A percentile compares a stretch with the other conserved stretches of the same genome.
Evolutionary conservation across 2,113 vertebrate genomes (phyloP).

Genomic region (Catharus bicknelli): DNA sequence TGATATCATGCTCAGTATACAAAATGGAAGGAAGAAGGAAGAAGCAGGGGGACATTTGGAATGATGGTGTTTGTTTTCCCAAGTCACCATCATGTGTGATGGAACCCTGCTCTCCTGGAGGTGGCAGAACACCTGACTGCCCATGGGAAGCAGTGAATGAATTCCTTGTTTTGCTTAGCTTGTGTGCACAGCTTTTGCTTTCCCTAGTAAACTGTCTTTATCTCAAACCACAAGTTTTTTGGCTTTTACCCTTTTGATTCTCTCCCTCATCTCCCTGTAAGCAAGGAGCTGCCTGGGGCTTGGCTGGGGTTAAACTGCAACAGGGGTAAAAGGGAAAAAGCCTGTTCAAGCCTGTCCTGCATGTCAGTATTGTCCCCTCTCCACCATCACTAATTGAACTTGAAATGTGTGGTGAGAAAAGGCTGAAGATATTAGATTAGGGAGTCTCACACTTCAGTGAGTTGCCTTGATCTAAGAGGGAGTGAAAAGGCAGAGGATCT

Average conservation of each 20-base stretch:
- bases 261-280: neutral
- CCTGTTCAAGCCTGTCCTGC: neutral
- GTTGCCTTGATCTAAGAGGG: neutral
- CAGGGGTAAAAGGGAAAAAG: neutral
- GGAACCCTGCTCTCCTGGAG: neutral
- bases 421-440: neutral
- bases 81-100: neutral
- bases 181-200: neutral
- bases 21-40: neutral
- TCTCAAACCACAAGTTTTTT: neutral
- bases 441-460: neutral
- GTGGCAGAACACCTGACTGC: neutral
- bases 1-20: neutral
- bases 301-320: neutral
- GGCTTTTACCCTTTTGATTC: neutral
- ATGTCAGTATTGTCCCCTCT: neutral
- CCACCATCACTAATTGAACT: neutral
- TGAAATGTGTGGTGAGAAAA: slow-evolving; percentile 6
- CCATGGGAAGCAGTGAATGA: neutral
- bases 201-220: neutral
- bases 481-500: slow-evolving; percentile 1
- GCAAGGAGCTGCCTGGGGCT: neutral
- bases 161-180: neutral
- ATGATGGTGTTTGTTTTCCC: neutral
- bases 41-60: neutral